Conservation (phyloP, 1,140 invertebrate genomes). For the Drosophila tropicalis region DNA sequence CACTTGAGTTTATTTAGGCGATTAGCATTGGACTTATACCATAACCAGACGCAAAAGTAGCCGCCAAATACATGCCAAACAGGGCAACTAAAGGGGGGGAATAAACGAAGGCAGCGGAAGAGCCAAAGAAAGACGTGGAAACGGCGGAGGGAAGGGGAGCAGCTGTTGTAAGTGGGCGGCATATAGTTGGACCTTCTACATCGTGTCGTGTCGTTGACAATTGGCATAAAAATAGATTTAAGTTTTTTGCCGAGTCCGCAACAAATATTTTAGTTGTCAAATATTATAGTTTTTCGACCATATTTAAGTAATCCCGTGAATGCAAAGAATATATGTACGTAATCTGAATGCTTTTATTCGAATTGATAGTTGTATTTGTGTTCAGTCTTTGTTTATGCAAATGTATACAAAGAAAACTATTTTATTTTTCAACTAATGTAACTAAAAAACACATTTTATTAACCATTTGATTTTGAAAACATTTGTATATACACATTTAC, state of each 20-base stretch:
- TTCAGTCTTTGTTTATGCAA: not conserved
- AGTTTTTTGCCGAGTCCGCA: conserved; percentile 27
- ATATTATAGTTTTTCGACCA: conserved; percentile 16
- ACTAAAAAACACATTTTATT: too few relatives aligned
- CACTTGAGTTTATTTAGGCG: conserved; percentile 44
- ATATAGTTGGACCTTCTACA: not conserved
- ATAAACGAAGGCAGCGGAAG: conserved; percentile 11
- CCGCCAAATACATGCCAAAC: not conserved
- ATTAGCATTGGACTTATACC: conserved; percentile 40
- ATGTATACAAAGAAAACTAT: too few relatives aligned
- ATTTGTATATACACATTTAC: too few relatives aligned
- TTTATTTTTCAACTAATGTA: too few relatives aligned
- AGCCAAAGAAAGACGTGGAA: too few relatives aligned
- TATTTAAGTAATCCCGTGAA: not conserved
- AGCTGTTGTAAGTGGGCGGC: conserved; percentile 56
- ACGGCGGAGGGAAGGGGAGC: not conserved
- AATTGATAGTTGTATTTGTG: not conserved
- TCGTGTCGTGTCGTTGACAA: conserved; percentile 36
- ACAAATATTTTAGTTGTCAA: conserved; percentile 20
- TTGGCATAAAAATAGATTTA: conserved; percentile 70
- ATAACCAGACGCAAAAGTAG: not conserved
- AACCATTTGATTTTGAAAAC: too few relatives aligned
- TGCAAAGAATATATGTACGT: not conserved
- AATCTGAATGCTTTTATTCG: not conserved
- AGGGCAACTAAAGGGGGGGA: not conserved